phyloP scores from a whole-genome alignment of 2,113 vertebrate species.

The Antigone vipio region DNA sequence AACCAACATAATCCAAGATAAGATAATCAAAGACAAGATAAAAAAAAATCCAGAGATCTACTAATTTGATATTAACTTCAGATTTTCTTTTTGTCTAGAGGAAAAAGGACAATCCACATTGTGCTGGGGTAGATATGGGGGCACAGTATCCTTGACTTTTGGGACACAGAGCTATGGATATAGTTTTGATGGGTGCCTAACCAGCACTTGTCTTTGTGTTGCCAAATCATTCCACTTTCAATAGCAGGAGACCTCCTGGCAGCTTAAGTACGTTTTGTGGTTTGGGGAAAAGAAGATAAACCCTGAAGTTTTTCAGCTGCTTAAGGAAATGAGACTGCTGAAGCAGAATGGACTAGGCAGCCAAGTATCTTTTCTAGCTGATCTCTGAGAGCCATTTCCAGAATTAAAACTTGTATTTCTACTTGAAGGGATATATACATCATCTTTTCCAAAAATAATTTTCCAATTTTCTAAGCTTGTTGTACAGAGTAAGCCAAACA shows the following conservation, averaged over 20 bases:
- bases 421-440: background rate
- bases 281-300: background rate
- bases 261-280: background rate
- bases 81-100: background rate
- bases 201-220: background rate
- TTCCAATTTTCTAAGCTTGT: background rate
- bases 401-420: background rate
- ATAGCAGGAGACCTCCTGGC: background rate
- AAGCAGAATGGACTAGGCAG: background rate
- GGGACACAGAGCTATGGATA: background rate
- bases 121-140: background rate
- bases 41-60: background rate
- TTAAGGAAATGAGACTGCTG: background rate
- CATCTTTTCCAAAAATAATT: background rate
- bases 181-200: background rate
- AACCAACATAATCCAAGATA: background rate
- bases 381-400: background rate
- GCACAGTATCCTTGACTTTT: background rate
- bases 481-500: background rate
- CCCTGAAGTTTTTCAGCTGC: background rate
- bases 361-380: background rate
- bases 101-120: fast-evolving
- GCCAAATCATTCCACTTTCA: background rate
- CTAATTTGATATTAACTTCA: background rate
- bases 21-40: background rate